Evolutionary conservation across 2,113 vertebrate genomes (phyloP).

Genomic region (Urocynchramus pylzowi): DNA sequence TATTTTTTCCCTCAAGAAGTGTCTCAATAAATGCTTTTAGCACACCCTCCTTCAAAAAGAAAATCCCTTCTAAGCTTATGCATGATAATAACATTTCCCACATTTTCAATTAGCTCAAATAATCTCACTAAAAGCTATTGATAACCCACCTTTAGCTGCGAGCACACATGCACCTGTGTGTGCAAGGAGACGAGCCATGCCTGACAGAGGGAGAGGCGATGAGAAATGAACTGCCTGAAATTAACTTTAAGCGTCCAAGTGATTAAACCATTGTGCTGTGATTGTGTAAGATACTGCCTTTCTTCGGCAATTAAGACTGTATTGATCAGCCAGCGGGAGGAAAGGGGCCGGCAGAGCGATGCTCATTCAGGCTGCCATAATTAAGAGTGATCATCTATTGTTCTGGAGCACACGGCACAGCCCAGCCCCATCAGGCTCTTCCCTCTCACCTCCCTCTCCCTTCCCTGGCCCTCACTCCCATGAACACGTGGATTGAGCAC

Average conservation of each 20-base stretch:
- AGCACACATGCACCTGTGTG: conserved; percentile 56
- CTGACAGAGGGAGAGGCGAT: conserved; percentile 33
- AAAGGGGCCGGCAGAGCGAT: conserved; percentile 33
- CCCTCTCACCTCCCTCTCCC: not conserved
- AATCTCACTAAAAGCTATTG: conserved; percentile 70
- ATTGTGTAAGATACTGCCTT: conserved; percentile 36
- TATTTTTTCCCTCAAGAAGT: conserved; percentile 33
- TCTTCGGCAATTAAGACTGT: conserved; percentile 67
- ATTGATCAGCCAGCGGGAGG: conserved; percentile 65
- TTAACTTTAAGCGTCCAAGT: conserved; percentile 65
- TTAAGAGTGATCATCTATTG: conserved; percentile 74
- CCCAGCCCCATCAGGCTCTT: conserved; percentile 11
- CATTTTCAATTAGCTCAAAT: conserved; percentile 65
- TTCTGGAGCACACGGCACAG: conserved; percentile 16
- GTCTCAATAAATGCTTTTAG: conserved; percentile 44
- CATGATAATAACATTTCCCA: conserved; percentile 44
- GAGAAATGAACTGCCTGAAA: conserved; percentile 61
- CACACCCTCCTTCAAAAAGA: not conserved
- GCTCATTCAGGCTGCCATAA: conserved; percentile 67
- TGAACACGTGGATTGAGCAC: not conserved
- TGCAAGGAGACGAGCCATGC: not conserved
- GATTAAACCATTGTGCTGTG: conserved; percentile 67
- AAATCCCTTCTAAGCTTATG: not conserved
- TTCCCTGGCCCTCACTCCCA: not conserved
- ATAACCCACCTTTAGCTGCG: conserved; percentile 55